Base-by-base conservation (phyloP, 1,140 invertebrate genomes). In the Nymphalis io region DNA sequence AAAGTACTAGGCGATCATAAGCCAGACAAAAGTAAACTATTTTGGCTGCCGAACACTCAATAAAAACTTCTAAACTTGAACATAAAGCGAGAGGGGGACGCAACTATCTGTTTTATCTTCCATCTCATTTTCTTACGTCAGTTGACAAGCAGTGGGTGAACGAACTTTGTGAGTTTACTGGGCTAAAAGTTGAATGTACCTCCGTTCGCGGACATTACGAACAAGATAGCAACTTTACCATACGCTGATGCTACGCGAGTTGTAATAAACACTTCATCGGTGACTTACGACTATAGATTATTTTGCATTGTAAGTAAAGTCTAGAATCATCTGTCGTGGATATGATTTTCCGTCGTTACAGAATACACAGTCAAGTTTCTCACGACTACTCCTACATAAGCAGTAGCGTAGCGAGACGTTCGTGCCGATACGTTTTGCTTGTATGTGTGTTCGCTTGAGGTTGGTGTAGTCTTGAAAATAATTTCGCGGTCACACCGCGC, bases 131-230 rank as follows among this genome's bases (percentile, higher is more conserved):
- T 67, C 68, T 83, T 88, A 89, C 88, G 88, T 90, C 85, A 91
- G 87, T 91, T 91, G 88, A 91, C 89, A 91, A 91, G 89, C 83
- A 91, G 69, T 91, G 89, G 89, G 89, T 91, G 89, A 91, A 90
- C 82, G 89, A 91, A 90, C 89, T 88, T 83, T 73, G 84, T 79
- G 89, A 91, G 89, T 91, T 91, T 91, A 91, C 89, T 91, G 86
- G 89, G 89, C 89, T 91, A 91, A 91, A 91, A 91, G 89, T 91
- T 91, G 88, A 91, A 91, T 85, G 89, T 91, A 91, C 88, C 87
- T 85, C 85, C 87, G 88, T 89, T 90, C 89, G 89, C 89, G 88
- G 89, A 91, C 88, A 89, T 91, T 88, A 90, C 88, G 85, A 90
- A 91, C 89, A 90, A 91, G 88, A 91, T 91, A 91, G 89, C 87